Base-by-base conservation (phyloP, 2,113 vertebrate species). In the Cochlearius cochlearius region DNA sequence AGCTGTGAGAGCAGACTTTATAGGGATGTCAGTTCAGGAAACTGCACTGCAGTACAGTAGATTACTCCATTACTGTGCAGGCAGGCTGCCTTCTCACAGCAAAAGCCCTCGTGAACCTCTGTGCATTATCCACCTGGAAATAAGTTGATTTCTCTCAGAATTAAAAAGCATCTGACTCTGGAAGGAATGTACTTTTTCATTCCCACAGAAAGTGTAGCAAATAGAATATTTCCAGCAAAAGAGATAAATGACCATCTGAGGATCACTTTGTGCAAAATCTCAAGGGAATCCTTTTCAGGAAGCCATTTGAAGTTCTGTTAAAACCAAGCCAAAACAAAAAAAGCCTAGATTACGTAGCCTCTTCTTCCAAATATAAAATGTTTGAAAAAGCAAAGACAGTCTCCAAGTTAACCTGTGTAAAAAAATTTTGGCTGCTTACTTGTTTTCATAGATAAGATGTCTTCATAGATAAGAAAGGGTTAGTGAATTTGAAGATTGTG, bases 141-240 rank as follows among this genome's bases (percentile, higher is more conserved):
- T 47, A 91, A 45, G 36, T 27, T 64, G 63, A 52, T 94, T 94
- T 86, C 20, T 88, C 36, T 90, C 47, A 73, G 76, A 96, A 82
- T 75, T 50, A 47, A 68, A 79, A 72, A 43, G 14, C 30, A 7
- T 39, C 12, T 85, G 39, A 20, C 34, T 73, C 41, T 14, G 21
- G n/a, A 91, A 62, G 63, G 45, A 56, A 50, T 21, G 29, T 43
- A 49, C 29, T 32, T 73, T 38, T 8, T 56, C 30, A n/a, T 81
- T 92, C 68, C 49, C 22, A 47, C 22, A 69, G 41, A 49, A 86
- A 68, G 34, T 8, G 23, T 45, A 77, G 52, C 52, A 77, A 60
- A 56, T 36, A 55, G 26, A 77, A 2, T 39, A 26, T 86, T 89
- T 79, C 22, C 22, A 36, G 43, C 19, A 67, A 41, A 81, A 63